Conservation (phyloP, 2,797 vertebrate species). For the Craterocephalus amniculus region DNA sequence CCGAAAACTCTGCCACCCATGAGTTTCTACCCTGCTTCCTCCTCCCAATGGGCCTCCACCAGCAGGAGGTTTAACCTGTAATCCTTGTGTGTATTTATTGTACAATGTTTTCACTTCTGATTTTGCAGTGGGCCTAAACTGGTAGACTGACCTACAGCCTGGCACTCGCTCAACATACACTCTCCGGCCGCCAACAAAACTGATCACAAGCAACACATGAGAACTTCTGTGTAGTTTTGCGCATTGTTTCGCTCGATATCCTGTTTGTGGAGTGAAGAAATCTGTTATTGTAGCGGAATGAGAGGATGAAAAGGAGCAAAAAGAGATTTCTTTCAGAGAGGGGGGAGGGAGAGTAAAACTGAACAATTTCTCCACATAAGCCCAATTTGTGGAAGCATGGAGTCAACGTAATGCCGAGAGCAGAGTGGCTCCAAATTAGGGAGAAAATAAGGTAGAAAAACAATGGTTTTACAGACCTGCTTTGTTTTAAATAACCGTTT, state of each 20-base stretch:
- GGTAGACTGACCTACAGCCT: conserved; percentile 55
- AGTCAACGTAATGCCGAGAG: conserved; percentile 54
- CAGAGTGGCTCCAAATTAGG: conserved; percentile 60
- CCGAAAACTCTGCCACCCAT: conserved; percentile 71
- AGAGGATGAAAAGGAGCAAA: conserved; percentile 42
- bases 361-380: conserved; percentile 66
- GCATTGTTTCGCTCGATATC: conserved; percentile 54
- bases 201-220: conserved; percentile 61
- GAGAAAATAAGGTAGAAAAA: conserved; percentile 72
- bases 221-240: conserved; percentile 36
- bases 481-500: conserved; percentile 55
- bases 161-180: conserved; percentile 68
- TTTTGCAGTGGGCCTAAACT: conserved; percentile 44
- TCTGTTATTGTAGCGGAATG: conserved; percentile 68
- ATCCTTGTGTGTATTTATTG: conserved; percentile 54
- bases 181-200: conserved; percentile 51
- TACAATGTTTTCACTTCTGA: conserved; percentile 51
- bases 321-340: too few species aligned
- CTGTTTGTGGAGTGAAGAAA: conserved; percentile 75
- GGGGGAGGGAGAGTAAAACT: conserved; percentile 55
- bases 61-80: conserved; percentile 59
- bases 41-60: conserved; percentile 45
- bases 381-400: conserved; percentile 55
- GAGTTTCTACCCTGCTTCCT: conserved; percentile 60
- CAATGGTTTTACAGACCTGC: conserved; percentile 61